phyloP scores from a whole-genome alignment of 2,888 invertebrate genomes.

The Cephus pygmeus region DNA sequence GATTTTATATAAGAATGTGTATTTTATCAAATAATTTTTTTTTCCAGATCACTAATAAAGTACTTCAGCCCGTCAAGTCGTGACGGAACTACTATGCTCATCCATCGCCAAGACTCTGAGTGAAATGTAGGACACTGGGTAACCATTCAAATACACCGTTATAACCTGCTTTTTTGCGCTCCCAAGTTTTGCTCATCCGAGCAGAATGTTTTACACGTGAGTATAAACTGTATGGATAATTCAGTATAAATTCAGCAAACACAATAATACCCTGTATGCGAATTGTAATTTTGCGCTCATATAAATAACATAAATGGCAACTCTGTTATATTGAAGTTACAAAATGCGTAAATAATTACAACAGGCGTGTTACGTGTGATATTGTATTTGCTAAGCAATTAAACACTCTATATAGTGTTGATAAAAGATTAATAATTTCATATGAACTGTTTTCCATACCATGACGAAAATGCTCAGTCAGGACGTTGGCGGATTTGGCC shows the following conservation, averaged over 20 bases:
- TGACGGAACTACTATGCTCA: not conserved
- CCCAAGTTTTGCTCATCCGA: not conserved
- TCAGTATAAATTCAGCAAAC: not conserved
- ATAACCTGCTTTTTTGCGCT: constrained; percentile 51
- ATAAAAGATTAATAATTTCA: not conserved
- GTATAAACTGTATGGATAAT: not conserved
- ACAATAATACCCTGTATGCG: too few species aligned
- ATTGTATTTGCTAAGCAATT: too few species aligned
- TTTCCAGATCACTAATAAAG: not conserved
- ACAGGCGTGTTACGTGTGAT: too few species aligned
- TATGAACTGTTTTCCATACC: constrained; percentile 69
- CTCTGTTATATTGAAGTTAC: too few species aligned
- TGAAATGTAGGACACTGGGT: constrained; percentile 61
- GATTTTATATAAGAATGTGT: not conserved
- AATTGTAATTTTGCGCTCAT: too few species aligned
- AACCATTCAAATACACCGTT: constrained; percentile 63
- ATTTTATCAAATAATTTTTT: not conserved
- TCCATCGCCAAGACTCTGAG: not conserved
- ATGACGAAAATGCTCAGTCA: constrained; percentile 77
- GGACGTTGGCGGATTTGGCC: constrained; percentile 78
- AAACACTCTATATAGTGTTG: not conserved
- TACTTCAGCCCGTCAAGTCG: not conserved
- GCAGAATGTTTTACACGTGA: not conserved
- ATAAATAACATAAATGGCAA: too few species aligned
- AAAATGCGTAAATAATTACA: too few species aligned